These are phyloP conservation scores for Ferdinandea cuprea DNA, from an alignment of 2,888 invertebrate species.

Conservation along the genomic window DNA sequence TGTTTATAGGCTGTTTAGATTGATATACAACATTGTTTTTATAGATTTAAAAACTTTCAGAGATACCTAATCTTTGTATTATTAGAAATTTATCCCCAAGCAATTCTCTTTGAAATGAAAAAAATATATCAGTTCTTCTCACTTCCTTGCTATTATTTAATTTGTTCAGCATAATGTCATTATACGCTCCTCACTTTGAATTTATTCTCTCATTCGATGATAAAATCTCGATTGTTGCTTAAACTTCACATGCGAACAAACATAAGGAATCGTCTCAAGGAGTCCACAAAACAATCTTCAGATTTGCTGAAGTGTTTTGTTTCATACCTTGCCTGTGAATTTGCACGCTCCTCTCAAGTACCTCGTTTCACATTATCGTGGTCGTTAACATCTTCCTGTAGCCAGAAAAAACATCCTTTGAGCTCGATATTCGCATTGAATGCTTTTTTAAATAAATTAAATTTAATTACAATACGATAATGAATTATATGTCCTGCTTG, in stretches of 20 bases:
- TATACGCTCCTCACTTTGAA: slow-evolving; percentile 46
- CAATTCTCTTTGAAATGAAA: too few relatives aligned
- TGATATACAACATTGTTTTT: too few relatives aligned
- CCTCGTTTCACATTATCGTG: slow-evolving; percentile 9
- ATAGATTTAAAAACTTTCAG: too few relatives aligned
- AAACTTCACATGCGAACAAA: slow-evolving; percentile 3
- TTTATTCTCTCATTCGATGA: slow-evolving; percentile 56
- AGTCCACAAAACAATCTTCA: slow-evolving; percentile 18
- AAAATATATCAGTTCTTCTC: too few relatives aligned
- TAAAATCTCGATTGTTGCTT: slow-evolving; percentile 41
- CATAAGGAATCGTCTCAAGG: slow-evolving; percentile 60
- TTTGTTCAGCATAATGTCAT: slow-evolving; percentile 62
- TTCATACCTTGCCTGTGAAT: slow-evolving; percentile 83
- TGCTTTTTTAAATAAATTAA: slow-evolving; percentile 47
- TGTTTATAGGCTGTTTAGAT: too few relatives aligned
- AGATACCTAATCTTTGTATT: too few relatives aligned
- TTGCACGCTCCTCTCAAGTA: slow-evolving; percentile 78
- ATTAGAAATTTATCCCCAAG: too few relatives aligned
- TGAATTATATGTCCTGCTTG: slow-evolving; percentile 58
- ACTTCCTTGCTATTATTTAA: slow-evolving; percentile 60
- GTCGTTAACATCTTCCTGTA: slow-evolving; percentile 35
- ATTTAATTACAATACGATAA: slow-evolving; percentile 61
- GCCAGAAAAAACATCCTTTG: slow-evolving; percentile 27
- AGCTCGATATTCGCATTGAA: slow-evolving; percentile 4
- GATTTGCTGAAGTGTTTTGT: slow-evolving; percentile 80